These are phyloP conservation scores for Lota lota DNA, from an alignment of 2,113 vertebrate genomes.

Conservation along the genomic window DNA sequence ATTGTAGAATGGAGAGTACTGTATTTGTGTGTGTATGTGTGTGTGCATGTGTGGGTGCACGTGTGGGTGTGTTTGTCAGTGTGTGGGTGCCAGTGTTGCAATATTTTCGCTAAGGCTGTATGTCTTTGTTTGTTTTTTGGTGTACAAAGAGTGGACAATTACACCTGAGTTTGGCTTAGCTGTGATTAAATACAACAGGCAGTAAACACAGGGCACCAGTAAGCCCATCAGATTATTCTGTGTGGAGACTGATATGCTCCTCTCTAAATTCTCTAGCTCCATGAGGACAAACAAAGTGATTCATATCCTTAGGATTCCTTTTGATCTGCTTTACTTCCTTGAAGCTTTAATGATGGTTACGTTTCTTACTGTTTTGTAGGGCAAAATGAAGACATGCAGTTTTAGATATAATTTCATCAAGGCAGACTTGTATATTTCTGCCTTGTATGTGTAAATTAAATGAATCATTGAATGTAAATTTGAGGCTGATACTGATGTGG, in stretches of 20 bases:
- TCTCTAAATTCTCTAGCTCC: no score
- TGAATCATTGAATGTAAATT: no score
- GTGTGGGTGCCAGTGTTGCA: slow-evolving; percentile 27
- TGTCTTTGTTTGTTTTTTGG: slow-evolving; percentile 71
- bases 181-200: slow-evolving; percentile 72
- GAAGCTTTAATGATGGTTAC: no score
- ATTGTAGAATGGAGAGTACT: slow-evolving; percentile 61
- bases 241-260: slow-evolving; percentile 17
- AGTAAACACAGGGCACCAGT: slow-evolving; percentile 61
- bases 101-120: slow-evolving; percentile 19
- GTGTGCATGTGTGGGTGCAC: neutral
- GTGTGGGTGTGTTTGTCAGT: neutral
- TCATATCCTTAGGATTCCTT: no score
- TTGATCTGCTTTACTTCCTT: no score
- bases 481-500: no score
- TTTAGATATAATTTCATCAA: no score
- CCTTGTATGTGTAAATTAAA: no score
- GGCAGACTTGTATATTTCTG: no score
- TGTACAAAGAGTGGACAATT: slow-evolving; percentile 68
- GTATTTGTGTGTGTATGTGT: slow-evolving; percentile 52
- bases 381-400: no score
- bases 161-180: slow-evolving; percentile 61
- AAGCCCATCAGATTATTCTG: slow-evolving; percentile 34
- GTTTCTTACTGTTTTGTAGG: no score
- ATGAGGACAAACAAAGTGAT: no score